These are phyloP conservation scores for Podocnemis expansa DNA, from an alignment of 2,113 vertebrate species.

Conservation along the genomic window DNA sequence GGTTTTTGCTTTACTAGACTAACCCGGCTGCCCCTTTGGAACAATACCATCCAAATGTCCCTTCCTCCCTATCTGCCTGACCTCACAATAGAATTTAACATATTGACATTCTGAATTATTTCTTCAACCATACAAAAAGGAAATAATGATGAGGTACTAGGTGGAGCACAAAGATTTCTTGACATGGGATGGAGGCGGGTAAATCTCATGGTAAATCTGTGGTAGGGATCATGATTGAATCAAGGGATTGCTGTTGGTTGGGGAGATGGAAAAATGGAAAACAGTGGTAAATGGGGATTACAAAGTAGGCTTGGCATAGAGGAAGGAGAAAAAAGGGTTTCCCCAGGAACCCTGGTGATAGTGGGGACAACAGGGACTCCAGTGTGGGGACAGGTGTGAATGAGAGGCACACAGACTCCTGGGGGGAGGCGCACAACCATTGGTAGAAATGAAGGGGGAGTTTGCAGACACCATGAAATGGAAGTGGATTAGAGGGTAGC, in stretches of 20 bases:
- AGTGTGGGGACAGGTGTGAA: not conserved
- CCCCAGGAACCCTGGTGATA: not conserved
- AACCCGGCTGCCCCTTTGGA: too few species aligned
- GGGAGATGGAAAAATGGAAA: not conserved
- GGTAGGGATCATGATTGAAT: too few species aligned
- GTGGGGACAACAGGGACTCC: not conserved
- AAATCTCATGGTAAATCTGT: too few species aligned
- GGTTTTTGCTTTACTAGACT: too few species aligned
- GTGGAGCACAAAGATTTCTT: not conserved
- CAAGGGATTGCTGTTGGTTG: too few species aligned
- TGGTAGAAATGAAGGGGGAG: not conserved
- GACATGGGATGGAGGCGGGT: not conserved
- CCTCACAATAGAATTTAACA: not conserved
- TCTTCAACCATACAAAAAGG: not conserved
- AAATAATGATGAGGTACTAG: not conserved
- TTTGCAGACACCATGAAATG: not conserved
- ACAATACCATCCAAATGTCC: too few species aligned
- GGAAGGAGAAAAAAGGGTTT: not conserved
- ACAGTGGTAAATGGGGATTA: not conserved
- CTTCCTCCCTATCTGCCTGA: not conserved
- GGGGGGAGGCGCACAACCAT: fast-evolving
- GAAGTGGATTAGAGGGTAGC: not conserved
- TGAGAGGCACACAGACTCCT: not conserved
- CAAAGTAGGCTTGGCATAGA: not conserved
- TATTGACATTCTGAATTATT: not conserved